Evolutionary conservation across 2,888 invertebrate species (phyloP), one percentile per base, ranked within the genome.

Genomic region (Drosophila mimetica): DNA sequence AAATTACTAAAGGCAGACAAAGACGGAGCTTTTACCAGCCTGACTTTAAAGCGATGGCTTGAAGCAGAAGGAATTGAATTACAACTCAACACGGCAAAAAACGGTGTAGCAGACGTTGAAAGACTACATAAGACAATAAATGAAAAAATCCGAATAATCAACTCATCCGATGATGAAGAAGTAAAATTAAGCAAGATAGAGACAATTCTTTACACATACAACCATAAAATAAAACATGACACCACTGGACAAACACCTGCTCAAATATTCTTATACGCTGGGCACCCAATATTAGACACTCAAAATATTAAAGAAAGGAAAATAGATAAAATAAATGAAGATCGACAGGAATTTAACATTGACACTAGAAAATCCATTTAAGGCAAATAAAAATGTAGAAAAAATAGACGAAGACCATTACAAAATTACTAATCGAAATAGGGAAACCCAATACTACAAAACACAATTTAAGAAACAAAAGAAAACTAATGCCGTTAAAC

Each of bases 401-500:
- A 14, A 14, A 34, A 14, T n/a, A 6, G 34, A 34, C 6, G n/a
- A 34, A 34, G 34, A 6, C 2, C 6, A 34, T 34, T n/a, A 14
- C 14, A 32, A 32, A 32, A 32, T 32, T 13, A 32, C 11, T 32
- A 32, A 32, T 32, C 32, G 32, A 32, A 32, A 34, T 34, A 34
- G 34, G n/a, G 2, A 34, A 34, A 34, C n/a, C 34, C 6, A 37
- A 16, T 16, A 37, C 36, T 37, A 37, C 36, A 37, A 37, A 37
- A 14, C 34, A 16, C 3, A 37, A 37, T 37, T 37, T 16, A 37
- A 16, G 16, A 16, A 37, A 37, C 8, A 37, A 37, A 16, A 36
- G 14, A 36, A 16, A 36, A 16, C 36, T 36, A 37, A 37, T 37
- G 16, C 16, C 36, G 36, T 37, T 37, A 16, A 37, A 37, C 36